These are phyloP conservation scores for Drosophila sechellia DNA, from an alignment of 1,140 invertebrate species.

Conservation along the genomic window DNA sequence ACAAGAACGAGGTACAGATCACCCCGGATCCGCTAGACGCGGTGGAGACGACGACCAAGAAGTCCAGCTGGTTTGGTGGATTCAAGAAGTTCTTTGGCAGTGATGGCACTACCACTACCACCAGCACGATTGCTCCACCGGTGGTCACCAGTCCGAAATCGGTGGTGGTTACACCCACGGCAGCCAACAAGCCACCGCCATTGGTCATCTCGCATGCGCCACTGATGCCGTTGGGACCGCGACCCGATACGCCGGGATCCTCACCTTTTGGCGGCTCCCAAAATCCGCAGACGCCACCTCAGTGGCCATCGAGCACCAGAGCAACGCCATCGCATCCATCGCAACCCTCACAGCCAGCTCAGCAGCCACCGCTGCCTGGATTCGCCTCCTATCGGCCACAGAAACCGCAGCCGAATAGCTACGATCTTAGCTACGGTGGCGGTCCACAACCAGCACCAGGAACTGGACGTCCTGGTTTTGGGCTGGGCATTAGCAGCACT, in stretches of 20 bases:
- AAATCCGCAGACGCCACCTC: slow-evolving; percentile 30
- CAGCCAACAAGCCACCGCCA: slow-evolving; percentile 66
- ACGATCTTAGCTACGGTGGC: slow-evolving; percentile 77
- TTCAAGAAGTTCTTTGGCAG: slow-evolving; percentile 62
- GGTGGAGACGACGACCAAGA: slow-evolving; percentile 73
- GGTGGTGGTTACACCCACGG: slow-evolving; percentile 17
- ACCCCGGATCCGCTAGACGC: slow-evolving; percentile 63
- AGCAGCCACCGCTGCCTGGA: slow-evolving; percentile 64
- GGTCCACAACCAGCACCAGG: slow-evolving; percentile 25
- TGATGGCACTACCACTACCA: slow-evolving; percentile 38
- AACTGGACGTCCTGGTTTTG: slow-evolving; percentile 52
- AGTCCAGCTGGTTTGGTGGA: slow-evolving; percentile 78
- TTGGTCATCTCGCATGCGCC: slow-evolving; percentile 74
- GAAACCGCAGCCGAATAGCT: slow-evolving; percentile 70
- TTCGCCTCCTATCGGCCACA: slow-evolving; percentile 71
- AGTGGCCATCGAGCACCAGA: slow-evolving; percentile 53
- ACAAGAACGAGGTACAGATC: slow-evolving; percentile 73
- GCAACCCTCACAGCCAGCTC: neutral
- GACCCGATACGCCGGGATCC: slow-evolving; percentile 72
- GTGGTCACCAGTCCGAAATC: slow-evolving; percentile 26
- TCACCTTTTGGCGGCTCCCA: slow-evolving; percentile 57
- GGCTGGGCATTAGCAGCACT: slow-evolving; percentile 35
- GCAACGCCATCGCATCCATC: neutral
- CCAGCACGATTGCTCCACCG: slow-evolving; percentile 12
- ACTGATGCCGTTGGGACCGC: slow-evolving; percentile 71